These are phyloP conservation scores for Erythrocebus patas DNA, from an alignment of 2,113 vertebrate species.

Conservation along the genomic window DNA sequence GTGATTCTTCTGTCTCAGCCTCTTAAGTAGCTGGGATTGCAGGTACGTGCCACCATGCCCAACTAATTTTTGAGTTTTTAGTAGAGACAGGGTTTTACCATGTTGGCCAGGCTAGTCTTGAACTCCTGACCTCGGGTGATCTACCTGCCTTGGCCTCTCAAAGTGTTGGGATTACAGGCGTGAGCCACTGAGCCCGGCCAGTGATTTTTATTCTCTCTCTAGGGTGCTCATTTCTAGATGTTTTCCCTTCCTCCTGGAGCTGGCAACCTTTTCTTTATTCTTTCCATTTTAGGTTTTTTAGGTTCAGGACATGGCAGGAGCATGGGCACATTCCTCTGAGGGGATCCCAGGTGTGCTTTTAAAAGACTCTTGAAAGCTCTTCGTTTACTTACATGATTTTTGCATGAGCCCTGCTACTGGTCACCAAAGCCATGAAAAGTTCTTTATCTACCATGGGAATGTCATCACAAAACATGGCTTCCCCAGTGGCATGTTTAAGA, in stretches of 20 bases:
- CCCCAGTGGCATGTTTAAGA: slow-evolving; percentile 91
- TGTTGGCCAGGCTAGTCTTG: no score
- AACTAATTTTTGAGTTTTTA: no score
- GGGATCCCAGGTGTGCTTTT: neutral
- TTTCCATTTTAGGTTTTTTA: neutral
- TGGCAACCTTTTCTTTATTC: neutral
- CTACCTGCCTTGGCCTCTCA: no score
- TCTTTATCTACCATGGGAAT: slow-evolving; percentile 87
- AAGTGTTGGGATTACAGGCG: no score
- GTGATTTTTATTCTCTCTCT: neutral
- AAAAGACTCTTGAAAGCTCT: neutral
- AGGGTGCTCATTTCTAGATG: neutral
- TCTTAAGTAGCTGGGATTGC: no score
- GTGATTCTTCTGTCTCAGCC: no score
- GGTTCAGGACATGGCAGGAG: neutral
- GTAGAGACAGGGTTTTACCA: no score
- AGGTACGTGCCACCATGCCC: no score
- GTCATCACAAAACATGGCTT: slow-evolving; percentile 92
- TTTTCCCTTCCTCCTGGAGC: neutral
- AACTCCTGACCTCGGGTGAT: no score
- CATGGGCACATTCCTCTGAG: neutral
- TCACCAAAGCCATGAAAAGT: slow-evolving; percentile 88
- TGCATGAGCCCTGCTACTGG: slow-evolving; percentile 90
- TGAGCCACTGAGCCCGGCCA: no score
- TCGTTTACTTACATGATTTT: slow-evolving; percentile 86